phyloP scores from a whole-genome alignment of 2,888 invertebrate genomes.

The Lacanobia wlatinum region DNA sequence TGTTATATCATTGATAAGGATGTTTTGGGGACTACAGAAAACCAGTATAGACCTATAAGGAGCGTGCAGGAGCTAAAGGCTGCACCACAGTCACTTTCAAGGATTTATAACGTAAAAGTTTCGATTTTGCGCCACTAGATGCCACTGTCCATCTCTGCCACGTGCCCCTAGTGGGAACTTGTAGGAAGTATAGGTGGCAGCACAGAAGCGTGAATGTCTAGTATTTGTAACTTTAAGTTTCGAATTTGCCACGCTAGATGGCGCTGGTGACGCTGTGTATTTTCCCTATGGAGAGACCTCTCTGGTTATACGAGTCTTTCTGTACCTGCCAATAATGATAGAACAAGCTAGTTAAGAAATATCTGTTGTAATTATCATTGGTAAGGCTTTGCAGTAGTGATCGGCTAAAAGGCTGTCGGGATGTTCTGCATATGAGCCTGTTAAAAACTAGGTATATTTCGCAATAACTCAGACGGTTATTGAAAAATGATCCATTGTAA shows the following conservation, averaged over 20 bases:
- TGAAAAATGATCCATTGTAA: background rate
- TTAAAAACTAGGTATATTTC: background rate
- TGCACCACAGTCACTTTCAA: too few species aligned
- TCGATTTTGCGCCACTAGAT: too few species aligned
- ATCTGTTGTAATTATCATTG: background rate
- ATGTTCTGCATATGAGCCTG: background rate
- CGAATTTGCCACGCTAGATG: too few species aligned
- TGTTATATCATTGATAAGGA: background rate
- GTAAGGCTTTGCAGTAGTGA: background rate
- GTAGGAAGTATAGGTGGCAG: too few species aligned
- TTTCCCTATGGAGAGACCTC: background rate
- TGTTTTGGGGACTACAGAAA: background rate
- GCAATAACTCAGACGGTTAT: background rate
- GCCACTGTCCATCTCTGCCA: too few species aligned
- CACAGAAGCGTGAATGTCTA: too few species aligned
- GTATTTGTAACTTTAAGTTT: too few species aligned
- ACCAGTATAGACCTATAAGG: background rate
- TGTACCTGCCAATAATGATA: background rate
- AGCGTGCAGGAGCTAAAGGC: too few species aligned
- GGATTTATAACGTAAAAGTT: too few species aligned
- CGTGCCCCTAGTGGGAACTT: too few species aligned
- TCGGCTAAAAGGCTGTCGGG: background rate
- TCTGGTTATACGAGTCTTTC: background rate
- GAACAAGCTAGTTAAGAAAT: background rate
- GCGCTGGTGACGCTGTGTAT: too few species aligned